Conservation (phyloP, 1,140 invertebrate genomes). For the Tetramorium simillimum region DNA sequence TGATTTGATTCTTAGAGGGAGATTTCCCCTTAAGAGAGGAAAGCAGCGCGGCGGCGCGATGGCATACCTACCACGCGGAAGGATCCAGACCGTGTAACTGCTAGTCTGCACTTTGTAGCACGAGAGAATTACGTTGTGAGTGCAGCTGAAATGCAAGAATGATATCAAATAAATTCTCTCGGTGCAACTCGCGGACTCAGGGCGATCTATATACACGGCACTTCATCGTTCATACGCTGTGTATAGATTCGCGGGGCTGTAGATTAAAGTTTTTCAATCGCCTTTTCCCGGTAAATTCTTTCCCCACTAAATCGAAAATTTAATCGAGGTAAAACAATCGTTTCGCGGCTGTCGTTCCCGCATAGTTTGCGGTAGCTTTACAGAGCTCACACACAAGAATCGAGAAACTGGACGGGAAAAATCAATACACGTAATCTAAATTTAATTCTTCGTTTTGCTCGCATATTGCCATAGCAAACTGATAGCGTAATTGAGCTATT, state of each 20-base stretch:
- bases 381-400: not conserved
- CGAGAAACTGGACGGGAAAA: not conserved
- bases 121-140: conserved; percentile 30
- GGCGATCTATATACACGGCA: not conserved
- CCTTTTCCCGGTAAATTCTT: conserved; percentile 6
- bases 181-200: not conserved
- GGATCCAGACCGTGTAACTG: conserved; percentile 4
- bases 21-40: not conserved
- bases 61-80: not conserved
- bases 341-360: not conserved
- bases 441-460: conserved; percentile 6
- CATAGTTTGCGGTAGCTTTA: not conserved
- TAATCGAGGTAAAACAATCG: conserved; percentile 34
- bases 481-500: not conserved
- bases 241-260: not conserved
- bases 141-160: conserved; percentile 25
- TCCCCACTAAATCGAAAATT: conserved; percentile 38
- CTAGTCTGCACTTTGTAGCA: conserved; percentile 27
- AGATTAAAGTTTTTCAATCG: conserved; percentile 32
- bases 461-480: conserved; percentile 12
- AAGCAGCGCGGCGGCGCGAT: not conserved
- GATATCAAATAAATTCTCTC: conserved; percentile 52
- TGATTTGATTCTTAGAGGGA: conserved; percentile 47
- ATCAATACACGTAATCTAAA: conserved; percentile 3
- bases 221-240: not conserved